Percentiles rank a stretch among this genome's conserved stretches.
phyloP scores from a whole-genome alignment of 2,797 vertebrate genomes.

The Chaetodon trifasciatus region DNA sequence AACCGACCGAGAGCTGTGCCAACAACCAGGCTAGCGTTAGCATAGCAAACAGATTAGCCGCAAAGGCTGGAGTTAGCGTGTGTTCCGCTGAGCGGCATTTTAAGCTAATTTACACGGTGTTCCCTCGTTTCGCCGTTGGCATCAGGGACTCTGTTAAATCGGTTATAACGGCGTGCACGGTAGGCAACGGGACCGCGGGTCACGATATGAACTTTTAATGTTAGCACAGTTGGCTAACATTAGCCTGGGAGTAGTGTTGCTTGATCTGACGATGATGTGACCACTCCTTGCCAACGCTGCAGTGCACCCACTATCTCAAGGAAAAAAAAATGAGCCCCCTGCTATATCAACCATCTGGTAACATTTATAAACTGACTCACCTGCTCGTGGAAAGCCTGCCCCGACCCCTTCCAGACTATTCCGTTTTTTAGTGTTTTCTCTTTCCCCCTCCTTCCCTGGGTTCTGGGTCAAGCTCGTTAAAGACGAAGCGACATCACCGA shows the following conservation, averaged over 20 bases:
- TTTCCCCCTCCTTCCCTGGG: constrained; percentile 68
- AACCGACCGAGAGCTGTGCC: constrained; percentile 47
- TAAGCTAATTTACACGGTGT: accelerated
- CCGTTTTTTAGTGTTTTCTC: constrained; percentile 47
- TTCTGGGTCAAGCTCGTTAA: constrained; percentile 80
- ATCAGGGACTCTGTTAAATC: accelerated
- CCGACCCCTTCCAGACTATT: constrained; percentile 48
- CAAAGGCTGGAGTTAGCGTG: constrained; percentile 35
- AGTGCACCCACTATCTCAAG: constrained; percentile 54
- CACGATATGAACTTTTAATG: constrained; percentile 34
- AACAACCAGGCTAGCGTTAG: constrained; percentile 68
- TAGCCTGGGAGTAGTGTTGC: constrained; percentile 67
- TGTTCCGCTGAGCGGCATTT: background rate
- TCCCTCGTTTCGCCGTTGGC: accelerated
- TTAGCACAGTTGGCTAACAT: constrained; percentile 61
- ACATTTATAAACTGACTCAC: constrained; percentile 56
- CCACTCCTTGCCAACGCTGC: constrained; percentile 86
- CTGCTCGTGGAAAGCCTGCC: constrained; percentile 46
- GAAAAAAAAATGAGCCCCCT: accelerated
- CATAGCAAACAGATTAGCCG: constrained; percentile 65
- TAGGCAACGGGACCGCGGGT: background rate
- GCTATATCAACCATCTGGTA: background rate
- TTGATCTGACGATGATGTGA: constrained; percentile 67
- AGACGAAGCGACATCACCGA: constrained; percentile 77
- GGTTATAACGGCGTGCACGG: accelerated